Base-by-base conservation (phyloP, 2,888 invertebrate genomes). In the Buathra laborator region DNA sequence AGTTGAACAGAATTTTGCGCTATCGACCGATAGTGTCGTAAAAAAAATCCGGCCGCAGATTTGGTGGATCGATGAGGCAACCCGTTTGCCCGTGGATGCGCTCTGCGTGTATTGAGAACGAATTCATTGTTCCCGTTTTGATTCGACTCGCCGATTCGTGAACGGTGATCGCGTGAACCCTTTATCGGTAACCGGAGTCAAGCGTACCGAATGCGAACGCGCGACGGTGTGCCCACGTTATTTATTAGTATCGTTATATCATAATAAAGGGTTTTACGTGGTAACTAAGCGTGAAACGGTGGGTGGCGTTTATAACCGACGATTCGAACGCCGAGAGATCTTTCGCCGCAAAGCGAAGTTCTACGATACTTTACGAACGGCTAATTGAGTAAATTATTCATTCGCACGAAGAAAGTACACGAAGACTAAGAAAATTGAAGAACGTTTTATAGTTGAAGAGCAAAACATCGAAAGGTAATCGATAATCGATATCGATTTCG, bases 201-300 rank as follows among this genome's bases (percentile, higher is more conserved):
- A 91, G 91, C 92, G 90, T 86, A 83, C 79, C 91, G 85, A 93
- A 93, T 92, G 87, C 68, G 44, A 76, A 78, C 87, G 72, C 82
- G 77, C 83, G 14, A 81, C 86, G 88, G 87, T 87, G 88, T 87
- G 88, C 83, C 75, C 78, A 76, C 88, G 90, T 92, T 93, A 93
- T 93, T 92, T 93, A 93, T 93, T 92, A 87, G 91, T 76, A 81
- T 90, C 91, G 90, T 92, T 92, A 92, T 88, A 87, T 89, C 86
- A 87, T 89, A 90, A 91, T 92, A 91, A 92, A 89, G 89, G 88
- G 88, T 89, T 89, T 88, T 85, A 83, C 87, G 86, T 24, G 86
- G 84, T 89, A 89, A 91, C 89, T 86, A 89, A 88, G 88, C 90
- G 89, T 92, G 90, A 90, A 86, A 83, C 81, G 77, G 85, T 84